Evolutionary conservation across 2,888 invertebrate genomes (phyloP).

Genomic region (Ophion obscuratus): DNA sequence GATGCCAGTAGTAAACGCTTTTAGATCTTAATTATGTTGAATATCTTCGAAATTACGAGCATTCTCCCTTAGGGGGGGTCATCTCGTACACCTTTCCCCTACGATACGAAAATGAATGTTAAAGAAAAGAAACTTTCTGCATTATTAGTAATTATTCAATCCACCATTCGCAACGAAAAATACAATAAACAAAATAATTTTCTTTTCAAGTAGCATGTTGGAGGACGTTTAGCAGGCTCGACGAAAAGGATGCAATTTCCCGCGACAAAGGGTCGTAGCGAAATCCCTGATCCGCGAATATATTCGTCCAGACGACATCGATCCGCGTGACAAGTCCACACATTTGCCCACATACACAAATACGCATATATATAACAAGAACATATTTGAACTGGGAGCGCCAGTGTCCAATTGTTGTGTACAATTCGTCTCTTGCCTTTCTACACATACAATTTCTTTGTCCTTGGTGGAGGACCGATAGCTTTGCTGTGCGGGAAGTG

Average conservation of each 20-base stretch:
- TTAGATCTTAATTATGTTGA: too few species aligned
- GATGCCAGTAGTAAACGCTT: too few species aligned
- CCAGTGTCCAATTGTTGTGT: conserved; percentile 45
- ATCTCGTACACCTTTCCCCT: too few species aligned
- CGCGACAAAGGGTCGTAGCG: conserved; percentile 74
- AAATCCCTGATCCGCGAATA: conserved; percentile 66
- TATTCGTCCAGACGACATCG: conserved; percentile 68
- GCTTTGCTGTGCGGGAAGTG: conserved; percentile 24
- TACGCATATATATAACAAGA: background rate
- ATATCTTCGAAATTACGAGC: too few species aligned
- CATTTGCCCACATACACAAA: background rate
- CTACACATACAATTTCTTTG: conserved; percentile 50
- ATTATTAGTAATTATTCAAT: too few species aligned
- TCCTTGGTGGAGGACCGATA: conserved; percentile 13
- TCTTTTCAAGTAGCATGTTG: conserved; percentile 14
- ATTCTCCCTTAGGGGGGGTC: too few species aligned
- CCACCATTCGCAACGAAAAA: background rate
- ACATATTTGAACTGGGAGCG: conserved; percentile 20
- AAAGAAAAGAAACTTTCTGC: too few species aligned
- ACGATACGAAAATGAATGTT: too few species aligned
- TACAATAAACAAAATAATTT: background rate
- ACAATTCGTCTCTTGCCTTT: conserved; percentile 25
- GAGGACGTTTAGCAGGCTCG: conserved; percentile 18
- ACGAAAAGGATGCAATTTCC: conserved; percentile 77
- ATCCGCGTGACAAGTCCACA: conserved; percentile 53